phyloP scores from a whole-genome alignment of 2,797 vertebrate species.

The Cynopterus sphinx region DNA sequence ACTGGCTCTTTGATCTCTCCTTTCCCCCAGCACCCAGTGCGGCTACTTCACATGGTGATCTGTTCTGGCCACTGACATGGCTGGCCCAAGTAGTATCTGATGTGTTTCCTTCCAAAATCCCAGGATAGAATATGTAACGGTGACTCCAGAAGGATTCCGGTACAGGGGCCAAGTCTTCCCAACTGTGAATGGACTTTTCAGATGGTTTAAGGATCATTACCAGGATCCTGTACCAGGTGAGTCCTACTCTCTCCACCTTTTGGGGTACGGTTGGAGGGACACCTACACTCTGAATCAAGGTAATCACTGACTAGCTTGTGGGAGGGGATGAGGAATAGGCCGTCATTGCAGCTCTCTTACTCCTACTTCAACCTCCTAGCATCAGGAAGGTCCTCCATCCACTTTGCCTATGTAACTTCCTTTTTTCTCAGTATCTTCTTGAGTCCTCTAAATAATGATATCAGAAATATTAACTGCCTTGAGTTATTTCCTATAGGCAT shows the following conservation, averaged over 20 bases:
- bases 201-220: constrained; percentile 99
- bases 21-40: neutral
- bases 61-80: neutral
- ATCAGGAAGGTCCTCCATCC: neutral
- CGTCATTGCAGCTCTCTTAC: neutral
- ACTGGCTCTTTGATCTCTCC: constrained; percentile 10
- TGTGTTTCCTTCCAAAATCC: constrained; percentile 49
- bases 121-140: constrained; percentile 97
- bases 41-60: constrained; percentile 28
- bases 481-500: constrained; percentile 87
- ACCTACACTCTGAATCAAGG: neutral
- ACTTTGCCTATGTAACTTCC: neutral
- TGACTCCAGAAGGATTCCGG: constrained; percentile 97
- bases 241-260: neutral
- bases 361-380: neutral
- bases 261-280: neutral
- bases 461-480: neutral
- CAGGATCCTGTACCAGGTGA: constrained; percentile 98
- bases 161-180: constrained; percentile 97
- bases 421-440: neutral
- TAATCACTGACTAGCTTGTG: neutral
- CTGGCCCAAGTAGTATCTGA: constrained; percentile 34
- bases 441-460: neutral
- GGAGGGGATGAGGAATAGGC: neutral
- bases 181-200: constrained; percentile 96